Conservation (phyloP, 2,113 vertebrate species). For the Tetrao urogallus region DNA sequence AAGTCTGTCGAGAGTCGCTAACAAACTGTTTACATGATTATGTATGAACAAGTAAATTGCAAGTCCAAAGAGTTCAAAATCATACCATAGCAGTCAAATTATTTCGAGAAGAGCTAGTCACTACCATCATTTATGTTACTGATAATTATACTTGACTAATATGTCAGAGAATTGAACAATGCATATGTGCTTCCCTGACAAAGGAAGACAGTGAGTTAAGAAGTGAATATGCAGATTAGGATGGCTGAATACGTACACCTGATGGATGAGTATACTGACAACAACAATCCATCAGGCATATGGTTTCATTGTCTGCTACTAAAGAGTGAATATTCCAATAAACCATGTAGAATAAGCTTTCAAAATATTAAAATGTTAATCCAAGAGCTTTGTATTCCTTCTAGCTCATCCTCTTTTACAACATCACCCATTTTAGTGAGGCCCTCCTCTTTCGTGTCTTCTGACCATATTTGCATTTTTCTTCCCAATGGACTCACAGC, state of each 20-base stretch:
- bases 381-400: background rate
- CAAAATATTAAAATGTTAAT: background rate
- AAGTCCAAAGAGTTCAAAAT: background rate
- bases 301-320: background rate
- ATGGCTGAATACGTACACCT: background rate
- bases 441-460: background rate
- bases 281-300: background rate
- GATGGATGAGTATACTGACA: background rate
- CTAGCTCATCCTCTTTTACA: too few relatives aligned
- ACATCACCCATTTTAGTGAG: background rate
- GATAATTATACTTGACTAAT: background rate
- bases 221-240: background rate
- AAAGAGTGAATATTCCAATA: background rate
- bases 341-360: background rate
- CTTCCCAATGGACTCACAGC: too few relatives aligned
- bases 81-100: background rate
- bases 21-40: background rate
- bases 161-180: slow-evolving; percentile 7
- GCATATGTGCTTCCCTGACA: background rate
- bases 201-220: background rate
- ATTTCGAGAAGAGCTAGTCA: background rate
- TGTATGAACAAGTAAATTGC: background rate
- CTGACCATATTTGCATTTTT: background rate
- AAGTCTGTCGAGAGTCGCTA: background rate
- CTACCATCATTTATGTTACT: background rate